Evolutionary conservation across 2,797 vertebrate species (phyloP).

Genomic region (Brotula barbata): DNA sequence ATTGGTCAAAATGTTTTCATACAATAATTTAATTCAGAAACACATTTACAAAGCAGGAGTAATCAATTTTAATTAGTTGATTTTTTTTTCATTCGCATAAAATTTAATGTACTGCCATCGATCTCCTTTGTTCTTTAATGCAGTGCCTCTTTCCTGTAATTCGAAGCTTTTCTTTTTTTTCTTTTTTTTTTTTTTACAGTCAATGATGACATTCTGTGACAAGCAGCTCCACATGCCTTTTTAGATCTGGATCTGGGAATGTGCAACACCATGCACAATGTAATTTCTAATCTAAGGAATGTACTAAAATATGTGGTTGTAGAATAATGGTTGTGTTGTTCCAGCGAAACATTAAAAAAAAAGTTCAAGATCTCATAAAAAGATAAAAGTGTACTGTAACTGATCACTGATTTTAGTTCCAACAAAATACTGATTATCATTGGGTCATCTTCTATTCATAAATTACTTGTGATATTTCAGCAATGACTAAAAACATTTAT

Average conservation of each 20-base stretch:
- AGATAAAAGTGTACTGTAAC: not conserved
- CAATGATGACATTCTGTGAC: slow-evolving; percentile 83
- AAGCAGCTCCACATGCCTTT: slow-evolving; percentile 65
- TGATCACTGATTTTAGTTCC: not conserved
- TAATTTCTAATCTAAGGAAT: slow-evolving; percentile 21
- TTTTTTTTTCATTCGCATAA: slow-evolving; percentile 85
- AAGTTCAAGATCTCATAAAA: not conserved
- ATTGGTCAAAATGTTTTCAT: slow-evolving; percentile 91
- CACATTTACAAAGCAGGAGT: slow-evolving; percentile 89
- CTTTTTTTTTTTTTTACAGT: slow-evolving; percentile 71
- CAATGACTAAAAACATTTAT: not conserved
- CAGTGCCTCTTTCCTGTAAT: slow-evolving; percentile 88
- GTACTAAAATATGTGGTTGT: slow-evolving; percentile 11
- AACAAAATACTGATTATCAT: not conserved
- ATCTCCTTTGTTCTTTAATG: slow-evolving; percentile 89
- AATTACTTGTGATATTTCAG: not conserved
- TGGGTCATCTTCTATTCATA: too few relatives aligned
- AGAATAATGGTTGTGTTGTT: slow-evolving; percentile 9
- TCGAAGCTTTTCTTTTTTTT: slow-evolving; percentile 76
- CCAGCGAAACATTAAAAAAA: slow-evolving; percentile 8
- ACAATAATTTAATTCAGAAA: slow-evolving; percentile 91
- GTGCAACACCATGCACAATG: slow-evolving; percentile 25
- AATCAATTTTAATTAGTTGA: slow-evolving; percentile 92
- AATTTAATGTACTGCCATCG: slow-evolving; percentile 88
- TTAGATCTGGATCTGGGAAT: slow-evolving; percentile 18